Evolutionary conservation across 2,113 vertebrate species (phyloP), one percentile per base, ranked within the genome.

Genomic region (Oncorhynchus nerka): DNA sequence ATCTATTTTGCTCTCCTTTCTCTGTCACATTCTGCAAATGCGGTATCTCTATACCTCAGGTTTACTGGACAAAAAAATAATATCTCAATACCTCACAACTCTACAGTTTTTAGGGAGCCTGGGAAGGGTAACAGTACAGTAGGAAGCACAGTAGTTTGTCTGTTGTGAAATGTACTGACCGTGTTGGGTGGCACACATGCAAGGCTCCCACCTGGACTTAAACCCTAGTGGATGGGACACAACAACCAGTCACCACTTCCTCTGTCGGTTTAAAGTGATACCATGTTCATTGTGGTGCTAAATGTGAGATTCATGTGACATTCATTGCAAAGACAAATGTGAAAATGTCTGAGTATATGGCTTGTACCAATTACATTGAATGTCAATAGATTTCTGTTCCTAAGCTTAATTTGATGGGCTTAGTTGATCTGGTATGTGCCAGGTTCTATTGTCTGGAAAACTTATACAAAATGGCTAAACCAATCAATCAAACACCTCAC

Each of bases 31-130:
- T 92, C 94, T 96, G 93, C 92, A 94, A 94, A 95, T 92, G 93
- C 83, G 91, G 93, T 95, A 94, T 93, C 84, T 94, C 88, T 91
- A 95, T 97, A 97, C 96, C 96, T 99, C 96, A 98, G 95, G 95
- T 97, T 97, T 96, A 97, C 95, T 97, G 96, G 96, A 96, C 93
- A 92, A 81, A 88, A 93, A 12, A 45, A 78, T 92, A 85, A 91
- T 93, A 90, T 93, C 89, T 93, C 92, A 90, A 94, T 96, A 96
- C 94, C 95, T 95, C 95, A 94, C 95, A 94, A 89, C 84, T 81
- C 73, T 94, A 90, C 94, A 90, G 92, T 87, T 62, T 62, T 62
- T 87, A 84, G 92, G 92, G 90, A 94, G 93, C 92, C 88, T 85
- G 78, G 75, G 75, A 79, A 79, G 77, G 81, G 39, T 28, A 39